These are phyloP conservation scores for Lordiphosa clarofinis DNA, from an alignment of 1,140 invertebrate species.

Conservation along the genomic window DNA sequence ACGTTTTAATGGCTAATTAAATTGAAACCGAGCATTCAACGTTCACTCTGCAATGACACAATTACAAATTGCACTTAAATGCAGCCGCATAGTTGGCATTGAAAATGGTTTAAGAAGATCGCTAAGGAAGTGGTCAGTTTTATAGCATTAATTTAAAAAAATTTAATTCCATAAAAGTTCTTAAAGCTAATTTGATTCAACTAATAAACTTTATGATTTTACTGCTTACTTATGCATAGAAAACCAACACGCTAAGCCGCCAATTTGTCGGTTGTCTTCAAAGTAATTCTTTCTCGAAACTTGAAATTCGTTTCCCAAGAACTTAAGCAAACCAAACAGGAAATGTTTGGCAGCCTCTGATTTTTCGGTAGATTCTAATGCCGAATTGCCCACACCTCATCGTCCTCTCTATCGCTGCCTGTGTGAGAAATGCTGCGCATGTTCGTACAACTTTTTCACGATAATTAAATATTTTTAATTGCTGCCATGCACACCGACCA, in stretches of 20 bases:
- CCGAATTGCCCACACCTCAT: constrained; percentile 23
- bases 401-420: constrained; percentile 1
- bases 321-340: constrained; percentile 44
- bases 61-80: constrained; percentile 72
- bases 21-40: constrained; percentile 48
- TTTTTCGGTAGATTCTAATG: constrained; percentile 64
- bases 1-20: constrained; percentile 76
- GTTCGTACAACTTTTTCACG: constrained; percentile 73
- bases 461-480: constrained; percentile 78
- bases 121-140: too few relatives aligned
- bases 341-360: constrained; percentile 60
- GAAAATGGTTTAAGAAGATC: too few relatives aligned
- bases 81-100: not conserved
- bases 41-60: constrained; percentile 52
- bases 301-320: constrained; percentile 67
- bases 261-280: constrained; percentile 44
- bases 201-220: constrained; percentile 52
- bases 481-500: constrained; percentile 66
- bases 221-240: constrained; percentile 36
- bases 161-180: too few relatives aligned
- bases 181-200: constrained; percentile 5
- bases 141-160: too few relatives aligned
- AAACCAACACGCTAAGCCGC: constrained; percentile 5
- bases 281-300: constrained; percentile 37
- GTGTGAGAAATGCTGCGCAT: constrained; percentile 75